These are phyloP conservation scores for Dasysyrphus tricinctus DNA, from an alignment of 2,888 invertebrate species.

Conservation along the genomic window DNA sequence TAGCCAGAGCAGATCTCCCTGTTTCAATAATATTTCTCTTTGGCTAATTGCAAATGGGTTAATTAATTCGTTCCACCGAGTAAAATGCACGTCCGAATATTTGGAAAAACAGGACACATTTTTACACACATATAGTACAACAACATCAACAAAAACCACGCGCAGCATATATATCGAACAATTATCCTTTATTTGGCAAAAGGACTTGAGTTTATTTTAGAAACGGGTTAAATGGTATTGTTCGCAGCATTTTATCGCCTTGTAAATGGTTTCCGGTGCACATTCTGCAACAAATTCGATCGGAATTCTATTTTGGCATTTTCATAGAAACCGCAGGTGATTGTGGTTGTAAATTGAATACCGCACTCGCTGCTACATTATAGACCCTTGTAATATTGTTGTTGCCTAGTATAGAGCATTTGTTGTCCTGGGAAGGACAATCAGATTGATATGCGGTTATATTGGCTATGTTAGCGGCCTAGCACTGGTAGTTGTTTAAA, in stretches of 20 bases:
- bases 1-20: not conserved
- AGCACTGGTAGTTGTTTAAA: not conserved
- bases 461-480: conserved; percentile 13
- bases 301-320: conserved; percentile 36
- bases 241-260: conserved; percentile 31
- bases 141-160: not conserved
- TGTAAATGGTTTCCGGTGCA: conserved; percentile 29
- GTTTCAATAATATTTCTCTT: conserved; percentile 16
- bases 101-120: conserved; percentile 3
- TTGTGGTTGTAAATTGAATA: conserved; percentile 37
- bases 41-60: conserved; percentile 63
- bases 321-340: conserved; percentile 34
- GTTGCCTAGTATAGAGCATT: too few species aligned
- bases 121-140: not conserved
- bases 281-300: conserved; percentile 20
- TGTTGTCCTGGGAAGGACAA: conserved; percentile 22
- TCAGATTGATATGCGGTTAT: conserved; percentile 29
- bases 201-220: conserved; percentile 9
- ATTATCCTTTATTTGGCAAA: conserved; percentile 15
- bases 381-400: not conserved
- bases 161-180: not conserved
- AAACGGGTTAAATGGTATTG: conserved; percentile 13
- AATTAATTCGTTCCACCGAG: conserved; percentile 53
- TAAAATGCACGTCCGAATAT: conserved; percentile 1
- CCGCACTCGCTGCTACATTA: not conserved